Base-by-base conservation (phyloP, 2,113 vertebrate genomes). In the Calidris pugnax region DNA sequence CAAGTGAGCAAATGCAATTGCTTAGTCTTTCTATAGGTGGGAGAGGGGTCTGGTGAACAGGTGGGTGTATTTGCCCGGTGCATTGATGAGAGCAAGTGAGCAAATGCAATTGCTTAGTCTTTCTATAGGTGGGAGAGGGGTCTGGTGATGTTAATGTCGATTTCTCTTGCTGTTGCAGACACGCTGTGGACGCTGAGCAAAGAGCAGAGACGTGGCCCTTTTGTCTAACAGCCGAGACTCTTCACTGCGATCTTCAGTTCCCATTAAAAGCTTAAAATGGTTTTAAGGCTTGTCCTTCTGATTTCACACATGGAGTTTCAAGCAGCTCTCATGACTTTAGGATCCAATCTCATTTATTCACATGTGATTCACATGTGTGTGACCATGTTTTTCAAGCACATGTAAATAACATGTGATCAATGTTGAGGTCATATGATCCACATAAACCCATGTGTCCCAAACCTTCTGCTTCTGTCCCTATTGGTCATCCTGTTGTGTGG, bases 381-480 rank as follows among this genome's bases (percentile, higher is more conserved):
- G 56, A 60, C 3, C 0, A 2, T 28, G 50, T 50, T 95, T 90
- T 83, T 85, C 76, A 87, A 97, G 53, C 37, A 88, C 80, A 93
- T 37, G 23, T 57, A 81, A 95, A 66, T 79, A 81, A 92, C 63
- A 86, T 33, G 57, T 87, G 81, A 53, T 87, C 89, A 62, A n/a
- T 63, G 27, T 6, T 56, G 81, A 96, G 74, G 93, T 90, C 77
- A 79, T 50, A 89, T 1, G 33, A 91, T 93, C 72, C 93, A 90
- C 86, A 26, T 63, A 94, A 96, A 81, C 63, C 85, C 41, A 56
- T 43, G 77, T 92, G 90, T 59, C 83, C 91, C 90, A 96, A 95
- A 96, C 85, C 87, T 93, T 87, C 89, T 87, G 26, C 55, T 89
- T 85, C 94, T 82, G n/a, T 67, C 89, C 93, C 82, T 94, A 4